Percentiles rank a stretch among this genome's conserved stretches.
These are phyloP conservation scores for Procavia capensis DNA, from an alignment of 2,113 vertebrate genomes.

Conservation along the genomic window DNA sequence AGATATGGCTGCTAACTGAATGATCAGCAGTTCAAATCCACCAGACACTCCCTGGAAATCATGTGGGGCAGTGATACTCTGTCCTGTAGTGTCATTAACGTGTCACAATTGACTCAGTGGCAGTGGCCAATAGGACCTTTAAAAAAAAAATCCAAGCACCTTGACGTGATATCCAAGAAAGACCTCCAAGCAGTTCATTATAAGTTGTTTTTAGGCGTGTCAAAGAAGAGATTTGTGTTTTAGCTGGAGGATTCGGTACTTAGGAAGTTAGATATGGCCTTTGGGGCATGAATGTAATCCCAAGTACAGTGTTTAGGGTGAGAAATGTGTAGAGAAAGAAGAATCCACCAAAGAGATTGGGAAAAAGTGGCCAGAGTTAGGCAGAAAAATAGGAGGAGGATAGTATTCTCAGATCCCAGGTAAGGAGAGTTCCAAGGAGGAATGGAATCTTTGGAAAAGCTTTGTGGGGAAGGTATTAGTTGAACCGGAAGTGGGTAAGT, in stretches of 20 bases:
- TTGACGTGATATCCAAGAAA: conserved; percentile 15
- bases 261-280: not conserved
- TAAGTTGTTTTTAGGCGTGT: not conserved
- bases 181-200: not conserved
- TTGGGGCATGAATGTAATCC: not conserved
- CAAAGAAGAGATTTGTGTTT: not conserved
- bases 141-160: not conserved
- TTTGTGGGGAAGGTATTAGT: not conserved
- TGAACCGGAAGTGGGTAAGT: not conserved
- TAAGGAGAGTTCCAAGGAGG: not conserved
- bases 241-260: not conserved
- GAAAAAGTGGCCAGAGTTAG: not conserved
- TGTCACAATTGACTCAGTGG: too few species aligned
- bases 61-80: too few species aligned
- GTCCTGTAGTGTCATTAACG: too few species aligned
- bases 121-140: not conserved
- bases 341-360: not conserved
- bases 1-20: too few species aligned
- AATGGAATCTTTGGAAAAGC: not conserved
- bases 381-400: not conserved
- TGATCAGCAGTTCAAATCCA: too few species aligned
- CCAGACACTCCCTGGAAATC: too few species aligned
- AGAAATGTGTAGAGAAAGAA: not conserved
- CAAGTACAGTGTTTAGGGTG: not conserved
- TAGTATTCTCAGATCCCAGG: not conserved